Conservation (phyloP, 2,888 invertebrate species). For the Norana najaformis region DNA sequence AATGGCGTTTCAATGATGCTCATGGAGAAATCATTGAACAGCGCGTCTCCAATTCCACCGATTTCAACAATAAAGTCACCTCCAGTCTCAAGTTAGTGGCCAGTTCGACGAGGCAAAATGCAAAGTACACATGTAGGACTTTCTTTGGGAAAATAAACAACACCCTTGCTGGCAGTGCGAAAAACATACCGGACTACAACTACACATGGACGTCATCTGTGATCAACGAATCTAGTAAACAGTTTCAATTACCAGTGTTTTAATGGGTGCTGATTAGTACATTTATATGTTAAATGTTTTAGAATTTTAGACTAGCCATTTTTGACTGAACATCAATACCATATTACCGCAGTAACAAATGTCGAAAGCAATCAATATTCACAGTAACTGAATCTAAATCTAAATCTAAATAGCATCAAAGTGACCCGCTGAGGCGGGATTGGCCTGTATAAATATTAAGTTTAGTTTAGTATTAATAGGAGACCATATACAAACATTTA, state of each 20-base stretch:
- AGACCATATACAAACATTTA: neutral
- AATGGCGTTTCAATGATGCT: neutral
- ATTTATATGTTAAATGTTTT: neutral
- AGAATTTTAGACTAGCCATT: neutral
- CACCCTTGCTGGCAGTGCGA: neutral
- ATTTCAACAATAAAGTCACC: neutral
- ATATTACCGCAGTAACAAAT: neutral
- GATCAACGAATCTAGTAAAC: neutral
- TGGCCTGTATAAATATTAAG: no score
- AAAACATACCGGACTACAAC: neutral
- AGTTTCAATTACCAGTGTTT: neutral
- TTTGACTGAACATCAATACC: neutral
- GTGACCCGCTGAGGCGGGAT: no score
- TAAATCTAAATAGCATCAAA: neutral
- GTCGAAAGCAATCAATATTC: neutral
- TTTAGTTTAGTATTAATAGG: neutral
- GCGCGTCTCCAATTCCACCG: neutral
- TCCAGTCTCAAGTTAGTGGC: neutral
- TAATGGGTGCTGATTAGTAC: no score
- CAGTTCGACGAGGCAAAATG: neutral
- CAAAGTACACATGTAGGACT: neutral
- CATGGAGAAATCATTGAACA: neutral
- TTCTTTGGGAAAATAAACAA: neutral
- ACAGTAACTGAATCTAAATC: neutral
- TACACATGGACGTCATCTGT: constrained; percentile 13